Evolutionary conservation across 1,140 invertebrate species (phyloP).

Genomic region (Oryzaephilus surinamensis): DNA sequence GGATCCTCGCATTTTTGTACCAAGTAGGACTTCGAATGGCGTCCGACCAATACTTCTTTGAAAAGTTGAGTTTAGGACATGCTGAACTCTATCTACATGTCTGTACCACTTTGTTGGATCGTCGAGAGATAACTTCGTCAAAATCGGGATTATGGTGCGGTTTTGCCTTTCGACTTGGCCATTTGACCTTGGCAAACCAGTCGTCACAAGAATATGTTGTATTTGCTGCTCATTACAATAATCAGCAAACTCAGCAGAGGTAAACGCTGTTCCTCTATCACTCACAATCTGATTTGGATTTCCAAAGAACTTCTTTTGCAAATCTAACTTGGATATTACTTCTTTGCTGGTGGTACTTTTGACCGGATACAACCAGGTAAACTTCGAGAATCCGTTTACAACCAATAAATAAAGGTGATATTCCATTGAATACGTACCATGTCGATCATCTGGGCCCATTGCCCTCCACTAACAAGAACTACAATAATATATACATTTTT

Average conservation of each 20-base stretch:
- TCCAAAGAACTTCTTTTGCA: no score
- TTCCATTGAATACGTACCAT: constrained; percentile 26
- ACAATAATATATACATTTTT: constrained; percentile 37
- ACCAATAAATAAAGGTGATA: constrained; percentile 25
- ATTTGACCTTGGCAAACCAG: constrained; percentile 26
- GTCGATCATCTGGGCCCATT: constrained; percentile 36
- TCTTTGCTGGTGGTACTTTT: constrained; percentile 27
- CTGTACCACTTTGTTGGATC: constrained; percentile 27
- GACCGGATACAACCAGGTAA: constrained; percentile 32
- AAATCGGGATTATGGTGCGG: constrained; percentile 20
- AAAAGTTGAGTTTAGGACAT: constrained; percentile 28
- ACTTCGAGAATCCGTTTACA: constrained; percentile 35
- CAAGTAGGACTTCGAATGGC: constrained; percentile 13
- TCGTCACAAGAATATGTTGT: constrained; percentile 22
- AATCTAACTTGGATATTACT: constrained; percentile 26
- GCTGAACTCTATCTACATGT: constrained; percentile 23
- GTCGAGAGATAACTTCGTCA: constrained; percentile 21
- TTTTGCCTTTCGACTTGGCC: constrained; percentile 30
- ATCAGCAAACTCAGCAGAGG: constrained; percentile 21
- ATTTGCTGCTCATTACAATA: constrained; percentile 25
- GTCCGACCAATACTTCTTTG: constrained; percentile 20
- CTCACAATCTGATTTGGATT: no score
- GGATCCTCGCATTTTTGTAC: constrained; percentile 6
- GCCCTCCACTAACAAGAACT: constrained; percentile 30
- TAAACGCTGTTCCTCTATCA: constrained; percentile 35